Percentiles rank a stretch among this genome's conserved stretches.
phyloP scores from a whole-genome alignment of 2,888 invertebrate genomes.

The Ctenicera cuprea region DNA sequence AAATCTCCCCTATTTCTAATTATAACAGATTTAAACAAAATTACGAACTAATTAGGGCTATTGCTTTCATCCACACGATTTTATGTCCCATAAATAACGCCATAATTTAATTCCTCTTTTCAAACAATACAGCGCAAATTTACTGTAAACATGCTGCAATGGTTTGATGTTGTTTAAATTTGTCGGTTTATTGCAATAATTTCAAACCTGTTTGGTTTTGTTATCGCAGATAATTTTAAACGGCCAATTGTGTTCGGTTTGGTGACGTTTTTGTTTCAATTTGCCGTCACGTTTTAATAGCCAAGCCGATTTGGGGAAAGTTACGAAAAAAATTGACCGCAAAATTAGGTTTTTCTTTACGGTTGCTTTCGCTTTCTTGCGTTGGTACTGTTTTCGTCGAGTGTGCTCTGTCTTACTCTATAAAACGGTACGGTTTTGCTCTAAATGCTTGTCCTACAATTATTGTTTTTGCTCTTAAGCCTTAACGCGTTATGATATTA shows the following conservation, averaged over 20 bases:
- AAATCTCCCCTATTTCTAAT: constrained; percentile 25
- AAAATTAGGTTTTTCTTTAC: background rate
- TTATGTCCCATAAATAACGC: constrained; percentile 25
- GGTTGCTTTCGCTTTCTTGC: constrained; percentile 24
- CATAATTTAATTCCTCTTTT: constrained; percentile 29
- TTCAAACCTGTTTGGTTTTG: constrained; percentile 2
- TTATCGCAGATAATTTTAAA: background rate
- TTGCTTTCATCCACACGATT: constrained; percentile 36
- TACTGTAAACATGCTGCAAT: constrained; percentile 20
- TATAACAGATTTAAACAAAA: constrained; percentile 42
- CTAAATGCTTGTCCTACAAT: background rate
- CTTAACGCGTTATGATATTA: constrained; percentile 10
- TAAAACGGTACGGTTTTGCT: constrained; percentile 4
- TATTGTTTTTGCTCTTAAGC: constrained; percentile 7
- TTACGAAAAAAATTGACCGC: constrained; percentile 20
- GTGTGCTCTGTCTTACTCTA: background rate
- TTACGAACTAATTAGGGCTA: constrained; percentile 38
- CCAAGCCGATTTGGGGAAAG: constrained; percentile 19
- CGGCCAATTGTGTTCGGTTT: background rate
- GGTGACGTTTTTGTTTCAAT: background rate
- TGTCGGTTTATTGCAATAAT: constrained; percentile 6
- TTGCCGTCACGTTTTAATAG: background rate
- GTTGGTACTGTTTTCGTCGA: background rate
- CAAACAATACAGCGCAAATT: constrained; percentile 9
- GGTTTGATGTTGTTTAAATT: constrained; percentile 13